Base-by-base conservation (phyloP, 2,797 vertebrate species). In the Falco rusticolus region DNA sequence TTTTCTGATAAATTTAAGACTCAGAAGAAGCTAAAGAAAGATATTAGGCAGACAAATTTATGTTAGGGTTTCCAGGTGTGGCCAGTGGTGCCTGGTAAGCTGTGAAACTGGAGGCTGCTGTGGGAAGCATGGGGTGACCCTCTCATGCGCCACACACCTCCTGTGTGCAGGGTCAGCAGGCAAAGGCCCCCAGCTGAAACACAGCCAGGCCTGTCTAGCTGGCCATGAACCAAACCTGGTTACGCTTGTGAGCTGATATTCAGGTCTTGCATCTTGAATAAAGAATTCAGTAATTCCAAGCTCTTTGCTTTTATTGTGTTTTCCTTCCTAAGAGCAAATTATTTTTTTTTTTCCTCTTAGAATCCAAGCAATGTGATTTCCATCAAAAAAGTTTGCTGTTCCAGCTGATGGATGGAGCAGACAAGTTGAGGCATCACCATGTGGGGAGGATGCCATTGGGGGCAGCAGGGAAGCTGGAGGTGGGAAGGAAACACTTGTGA, bases 1-100 rank as follows among this genome's bases (percentile, higher is more conserved):
- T 88, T 82, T 92, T 92, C 33, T 21, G 2, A 72, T 88, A 53
- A 88, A 84, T 78, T 83, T 83, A 83, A 85, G 56, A 47, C 56
- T 85, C 83, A 87, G 57, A 77, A 70, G 64, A 87, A 17, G 65
- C 81, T 93, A 85, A 89, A 80, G 90, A 79, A 74, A 90, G 61
- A 89, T 54, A 39, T 31, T 63, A 54, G n/a, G 37, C 63, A 75
- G 84, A 89, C 54, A 64, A 61, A 77, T 78, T 69, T 63, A 33
- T 51, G 33, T 47, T 76, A 61, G 37, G 10, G 14, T 37, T 92
- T 84, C 84, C 84, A 80, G 82, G 54, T 78, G 79, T 59, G 37
- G 69, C 66, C 90, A 84, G 61, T 3, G 17, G 45, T 57, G 66
- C 56, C 21, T 63, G 39, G 34, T 21, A 92, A 76, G 7, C 24